Evolutionary conservation across 2,888 invertebrate species (phyloP), one percentile per base, ranked within the genome.

Genomic region (Cosmia trapezina): DNA sequence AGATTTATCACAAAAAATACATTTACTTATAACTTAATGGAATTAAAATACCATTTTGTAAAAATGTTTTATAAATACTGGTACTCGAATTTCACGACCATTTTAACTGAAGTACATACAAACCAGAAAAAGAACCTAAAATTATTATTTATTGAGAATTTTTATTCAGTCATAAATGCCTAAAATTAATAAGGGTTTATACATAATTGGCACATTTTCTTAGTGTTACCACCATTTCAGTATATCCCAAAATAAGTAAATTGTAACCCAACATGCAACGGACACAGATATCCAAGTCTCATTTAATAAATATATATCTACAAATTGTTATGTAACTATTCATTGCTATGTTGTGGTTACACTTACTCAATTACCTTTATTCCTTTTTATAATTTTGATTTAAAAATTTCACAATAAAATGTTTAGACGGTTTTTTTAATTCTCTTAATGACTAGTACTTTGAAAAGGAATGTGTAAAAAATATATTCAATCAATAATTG

Each of bases 161-260:
- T 83, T 85, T 84, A 80, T 85, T 88, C 87, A 89, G 89, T 89
- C 88, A 83, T 84, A 80, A 77, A 79, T 76, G 87, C 87, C 86
- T 86, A 86, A 86, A 86, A 86, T 87, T 86, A 87, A 85, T 80
- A 87, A 85, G 60, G 74, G 66, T 85, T 79, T 83, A 85, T 77
- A 80, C 73, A 82, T 83, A 83, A 89, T 90, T 90, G 90, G 90
- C 90, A 90, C 90, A 89, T 88, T 82, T 83, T 83, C 76, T 78
- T 80, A 83, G 83, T 86, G 87, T 86, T 86, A 82, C 83, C 83
- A 81, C 84, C 72, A 65, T 76, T 80, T 73, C 65, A 67, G 73
- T 77, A 74, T 69, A 78, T 74, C 74, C 76, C 68, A 70, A 71
- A 69, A 76, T 69, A 75, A 81, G 78, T 83, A 74, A 84, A 82